Evolutionary conservation across 2,888 invertebrate species (phyloP).

Genomic region (Cynaeus angustus): DNA sequence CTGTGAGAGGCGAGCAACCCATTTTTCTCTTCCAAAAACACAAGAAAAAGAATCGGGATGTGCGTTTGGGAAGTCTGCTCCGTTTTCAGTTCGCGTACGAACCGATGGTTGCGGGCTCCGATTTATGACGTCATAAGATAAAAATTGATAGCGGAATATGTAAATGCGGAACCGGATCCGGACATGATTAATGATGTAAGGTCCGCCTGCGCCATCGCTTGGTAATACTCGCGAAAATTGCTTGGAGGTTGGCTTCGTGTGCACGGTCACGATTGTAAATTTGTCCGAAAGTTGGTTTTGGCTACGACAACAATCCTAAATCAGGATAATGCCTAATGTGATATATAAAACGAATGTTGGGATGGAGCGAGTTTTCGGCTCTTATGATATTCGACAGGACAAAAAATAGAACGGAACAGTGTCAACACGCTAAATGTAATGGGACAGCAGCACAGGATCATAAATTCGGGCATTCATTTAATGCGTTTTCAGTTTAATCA

Average conservation of each 20-base stretch:
- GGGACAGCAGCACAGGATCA: conserved; percentile 37
- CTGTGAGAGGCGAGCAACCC: neutral
- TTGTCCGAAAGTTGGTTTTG: conserved; percentile 63
- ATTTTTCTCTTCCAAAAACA: neutral
- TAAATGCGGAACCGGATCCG: conserved; percentile 62
- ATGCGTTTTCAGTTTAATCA: conserved; percentile 62
- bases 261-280: conserved; percentile 65
- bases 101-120: conserved; percentile 62
- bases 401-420: conserved; percentile 12
- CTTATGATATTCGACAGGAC: conserved; percentile 10
- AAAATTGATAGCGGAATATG: conserved; percentile 66
- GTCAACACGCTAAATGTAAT: conserved; percentile 26
- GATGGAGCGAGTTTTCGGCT: conserved; percentile 19
- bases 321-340: conserved; percentile 67
- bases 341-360: conserved; percentile 37
- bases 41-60: neutral
- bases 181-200: conserved; percentile 60
- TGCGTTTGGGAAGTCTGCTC: conserved; percentile 1
- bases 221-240: conserved; percentile 57
- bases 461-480: conserved; percentile 60
- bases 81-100: conserved; percentile 35
- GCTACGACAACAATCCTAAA: conserved; percentile 63
- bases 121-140: conserved; percentile 65
- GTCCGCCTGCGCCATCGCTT: conserved; percentile 56
- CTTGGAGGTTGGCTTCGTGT: conserved; percentile 46